Base-by-base conservation (phyloP, 2,888 invertebrate genomes). In the Drosophila nigritarsus region DNA sequence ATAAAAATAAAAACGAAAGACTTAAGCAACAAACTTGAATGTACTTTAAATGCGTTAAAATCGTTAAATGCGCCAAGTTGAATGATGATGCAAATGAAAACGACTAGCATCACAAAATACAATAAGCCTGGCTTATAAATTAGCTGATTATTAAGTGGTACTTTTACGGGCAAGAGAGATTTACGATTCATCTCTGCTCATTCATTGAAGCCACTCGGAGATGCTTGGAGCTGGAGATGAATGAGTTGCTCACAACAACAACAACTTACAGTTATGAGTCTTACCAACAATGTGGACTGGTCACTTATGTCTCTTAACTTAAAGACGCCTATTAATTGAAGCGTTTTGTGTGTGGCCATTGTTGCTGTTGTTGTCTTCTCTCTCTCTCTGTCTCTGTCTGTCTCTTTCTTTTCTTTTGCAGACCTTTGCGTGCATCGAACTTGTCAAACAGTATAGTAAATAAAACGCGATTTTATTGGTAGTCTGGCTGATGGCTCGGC, bases 21-120 rank as follows among this genome's bases (percentile, higher is more conserved):
- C 80, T 87, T 83, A 73, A 66, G 71, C 73, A 79, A 80, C 70
- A 51, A 86, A 82, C 13, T 65, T 36, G 20, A 45, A 27, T 60
- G n/a, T 29, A 51, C 53, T 75, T 63, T 24, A 59, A 59, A n/a
- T 34, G 7, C 29, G 1, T 29, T 29, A 29, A 29, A 29, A 29
- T 42, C 13, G 18, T 27, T 38, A 9, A 42, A 64, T 58, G 40
- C 49, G 42, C 6, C 42, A 30, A 36, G 27, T 27, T 38, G 4
- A 27, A 66, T 30, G 13, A 36, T 56, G 49, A 40, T 77, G 61
- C 40, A 63, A 63, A 65, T 42, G 32, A 40, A 27, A 50, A 59
- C 55, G 69, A 55, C 50, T 38, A 36, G 30, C 36, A 32, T 5
- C 54, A 11, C 20, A 34, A 49, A 29, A 45, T 11, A 27, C n/a